Conservation (phyloP, 2,888 invertebrate species). For the Leptinotarsa rubiginosa region DNA sequence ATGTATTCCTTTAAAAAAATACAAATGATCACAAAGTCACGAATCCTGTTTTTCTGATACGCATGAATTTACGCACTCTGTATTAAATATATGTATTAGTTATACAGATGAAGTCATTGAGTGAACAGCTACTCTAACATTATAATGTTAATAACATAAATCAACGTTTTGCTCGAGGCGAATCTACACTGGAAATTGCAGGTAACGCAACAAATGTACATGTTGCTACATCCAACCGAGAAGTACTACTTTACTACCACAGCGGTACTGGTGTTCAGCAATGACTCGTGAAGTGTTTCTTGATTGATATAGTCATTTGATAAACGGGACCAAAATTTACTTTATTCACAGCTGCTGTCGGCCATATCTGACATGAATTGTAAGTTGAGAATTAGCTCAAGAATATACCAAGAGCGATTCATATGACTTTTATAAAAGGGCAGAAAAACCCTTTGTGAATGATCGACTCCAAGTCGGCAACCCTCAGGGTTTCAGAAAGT, state of each 20-base stretch:
- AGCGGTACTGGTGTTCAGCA: not conserved
- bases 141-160: conserved; percentile 15
- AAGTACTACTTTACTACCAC: not conserved
- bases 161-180: conserved; percentile 13
- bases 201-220: conserved; percentile 4
- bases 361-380: no score
- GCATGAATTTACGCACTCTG: conserved; percentile 5
- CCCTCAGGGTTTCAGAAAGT: no score
- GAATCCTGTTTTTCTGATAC: not conserved
- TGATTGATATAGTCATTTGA: no score
- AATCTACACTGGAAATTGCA: not conserved
- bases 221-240: not conserved
- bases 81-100: conserved; percentile 5
- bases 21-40: not conserved
- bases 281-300: not conserved
- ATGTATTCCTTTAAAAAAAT: not conserved
- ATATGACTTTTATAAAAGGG: no score
- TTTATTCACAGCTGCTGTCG: no score
- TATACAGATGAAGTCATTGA: conserved; percentile 16
- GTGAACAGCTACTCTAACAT: not conserved
- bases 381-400: no score
- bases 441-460: no score
- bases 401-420: no score
- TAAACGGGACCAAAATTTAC: no score
- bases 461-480: no score